These are phyloP conservation scores for Oikopleura albicans DNA, from an alignment of 23 tunicate genomes.

Conservation along the genomic window DNA sequence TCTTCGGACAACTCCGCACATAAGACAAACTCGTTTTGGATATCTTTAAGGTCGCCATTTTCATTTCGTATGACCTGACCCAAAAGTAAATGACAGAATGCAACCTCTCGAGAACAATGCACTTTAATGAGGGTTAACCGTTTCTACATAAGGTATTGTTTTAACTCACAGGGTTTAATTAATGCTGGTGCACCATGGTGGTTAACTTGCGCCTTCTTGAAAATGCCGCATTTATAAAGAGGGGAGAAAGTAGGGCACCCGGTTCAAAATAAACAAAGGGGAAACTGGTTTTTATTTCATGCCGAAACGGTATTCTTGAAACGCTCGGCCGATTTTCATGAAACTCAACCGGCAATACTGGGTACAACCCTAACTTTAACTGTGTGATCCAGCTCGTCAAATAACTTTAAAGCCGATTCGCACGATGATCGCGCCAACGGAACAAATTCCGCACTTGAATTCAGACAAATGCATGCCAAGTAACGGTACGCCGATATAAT, in stretches of 20 bases:
- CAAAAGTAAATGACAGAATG: background rate
- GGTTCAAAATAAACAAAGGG: no score
- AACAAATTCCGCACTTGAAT: background rate
- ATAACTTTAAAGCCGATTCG: background rate
- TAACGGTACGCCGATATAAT: background rate
- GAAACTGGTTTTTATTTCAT: no score
- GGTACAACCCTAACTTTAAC: background rate
- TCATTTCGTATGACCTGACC: background rate
- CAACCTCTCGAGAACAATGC: background rate
- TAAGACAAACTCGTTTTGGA: background rate
- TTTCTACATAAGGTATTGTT: no score
- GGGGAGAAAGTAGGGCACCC: no score
- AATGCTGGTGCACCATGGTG: no score
- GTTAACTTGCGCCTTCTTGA: no score
- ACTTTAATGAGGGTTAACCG: no score
- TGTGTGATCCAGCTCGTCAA: background rate
- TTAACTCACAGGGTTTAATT: no score
- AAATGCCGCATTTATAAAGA: no score
- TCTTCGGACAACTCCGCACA: background rate
- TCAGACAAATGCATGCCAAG: background rate
- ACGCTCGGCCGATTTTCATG: no score
- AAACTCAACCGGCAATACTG: no score
- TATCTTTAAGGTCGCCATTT: background rate
- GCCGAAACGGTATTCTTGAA: no score
- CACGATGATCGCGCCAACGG: background rate